Evolutionary conservation across 2,888 invertebrate genomes (phyloP).

Genomic region (Nephrotoma appendiculata): DNA sequence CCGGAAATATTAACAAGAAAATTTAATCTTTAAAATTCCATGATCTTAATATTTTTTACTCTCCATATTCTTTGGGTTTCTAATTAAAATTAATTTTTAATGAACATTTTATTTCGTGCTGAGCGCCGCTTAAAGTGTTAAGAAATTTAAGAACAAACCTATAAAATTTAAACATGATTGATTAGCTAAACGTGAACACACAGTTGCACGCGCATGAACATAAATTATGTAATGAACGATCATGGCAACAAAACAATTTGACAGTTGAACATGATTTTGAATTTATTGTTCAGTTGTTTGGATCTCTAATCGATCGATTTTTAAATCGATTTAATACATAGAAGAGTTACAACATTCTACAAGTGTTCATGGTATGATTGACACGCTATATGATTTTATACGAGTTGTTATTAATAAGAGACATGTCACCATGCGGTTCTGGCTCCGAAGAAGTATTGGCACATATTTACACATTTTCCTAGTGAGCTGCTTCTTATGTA

Average conservation of each 20-base stretch:
- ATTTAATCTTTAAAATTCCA: not conserved
- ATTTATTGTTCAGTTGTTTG: not conserved
- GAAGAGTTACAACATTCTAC: too few relatives aligned
- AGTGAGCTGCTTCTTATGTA: too few relatives aligned
- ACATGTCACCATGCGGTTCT: too few relatives aligned
- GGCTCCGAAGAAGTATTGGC: too few relatives aligned
- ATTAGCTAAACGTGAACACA: not conserved
- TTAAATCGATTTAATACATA: not conserved
- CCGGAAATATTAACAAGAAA: not conserved
- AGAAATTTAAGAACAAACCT: not conserved
- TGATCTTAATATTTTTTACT: not conserved
- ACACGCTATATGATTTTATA: too few relatives aligned
- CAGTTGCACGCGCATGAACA: not conserved
- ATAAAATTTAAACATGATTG: not conserved
- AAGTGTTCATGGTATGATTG: too few relatives aligned
- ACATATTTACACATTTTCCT: too few relatives aligned
- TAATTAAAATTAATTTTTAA: not conserved
- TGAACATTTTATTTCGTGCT: not conserved
- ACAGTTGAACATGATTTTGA: not conserved
- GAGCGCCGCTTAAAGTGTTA: not conserved
- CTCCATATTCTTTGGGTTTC: not conserved
- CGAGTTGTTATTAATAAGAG: too few relatives aligned
- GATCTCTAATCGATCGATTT: not conserved
- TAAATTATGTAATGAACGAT: not conserved
- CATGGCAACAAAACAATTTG: not conserved